Conservation (phyloP, 2,797 vertebrate species). For the Sternarchorhynchus goeldii region DNA sequence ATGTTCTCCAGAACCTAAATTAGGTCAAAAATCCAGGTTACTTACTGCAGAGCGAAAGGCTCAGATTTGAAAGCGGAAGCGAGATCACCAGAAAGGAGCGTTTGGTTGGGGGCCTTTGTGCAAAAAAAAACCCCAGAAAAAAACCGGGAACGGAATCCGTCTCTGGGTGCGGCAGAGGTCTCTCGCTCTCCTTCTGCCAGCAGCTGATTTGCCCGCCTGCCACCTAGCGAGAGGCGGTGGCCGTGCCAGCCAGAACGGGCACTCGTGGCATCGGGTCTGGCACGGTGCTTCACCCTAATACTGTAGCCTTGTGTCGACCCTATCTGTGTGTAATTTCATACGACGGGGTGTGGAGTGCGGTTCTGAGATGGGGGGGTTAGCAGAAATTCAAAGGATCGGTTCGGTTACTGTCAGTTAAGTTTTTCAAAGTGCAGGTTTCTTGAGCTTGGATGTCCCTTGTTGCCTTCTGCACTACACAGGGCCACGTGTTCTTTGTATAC, state of each 20-base stretch:
- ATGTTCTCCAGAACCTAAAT: slow-evolving; percentile 22
- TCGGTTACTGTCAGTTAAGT: neutral
- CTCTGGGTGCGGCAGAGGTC: slow-evolving; percentile 37
- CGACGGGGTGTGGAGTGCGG: neutral
- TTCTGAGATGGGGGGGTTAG: too few species aligned
- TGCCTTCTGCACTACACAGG: slow-evolving; percentile 7
- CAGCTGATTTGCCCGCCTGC: slow-evolving; percentile 55
- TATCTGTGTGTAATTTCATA: slow-evolving; percentile 17
- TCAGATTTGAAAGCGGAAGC: slow-evolving; percentile 30
- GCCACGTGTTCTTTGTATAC: slow-evolving; percentile 17
- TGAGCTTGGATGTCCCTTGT: slow-evolving; percentile 1
- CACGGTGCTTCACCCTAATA: slow-evolving; percentile 24
- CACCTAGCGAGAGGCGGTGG: slow-evolving; percentile 55
- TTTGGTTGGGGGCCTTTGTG: slow-evolving; percentile 26
- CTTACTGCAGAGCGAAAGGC: slow-evolving; percentile 15
- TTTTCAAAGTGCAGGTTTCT: neutral
- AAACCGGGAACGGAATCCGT: slow-evolving; percentile 28
- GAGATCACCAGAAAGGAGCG: slow-evolving; percentile 29
- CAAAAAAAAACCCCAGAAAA: neutral
- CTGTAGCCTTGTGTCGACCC: slow-evolving; percentile 8
- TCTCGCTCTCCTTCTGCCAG: slow-evolving; percentile 50
- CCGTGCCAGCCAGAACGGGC: slow-evolving; percentile 55
- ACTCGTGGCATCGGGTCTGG: slow-evolving; percentile 41
- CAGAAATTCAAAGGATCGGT: neutral
- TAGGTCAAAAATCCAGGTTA: slow-evolving; percentile 34